phyloP scores from a whole-genome alignment of 1,140 invertebrate species.

The Rhopalosiphum maidis region DNA sequence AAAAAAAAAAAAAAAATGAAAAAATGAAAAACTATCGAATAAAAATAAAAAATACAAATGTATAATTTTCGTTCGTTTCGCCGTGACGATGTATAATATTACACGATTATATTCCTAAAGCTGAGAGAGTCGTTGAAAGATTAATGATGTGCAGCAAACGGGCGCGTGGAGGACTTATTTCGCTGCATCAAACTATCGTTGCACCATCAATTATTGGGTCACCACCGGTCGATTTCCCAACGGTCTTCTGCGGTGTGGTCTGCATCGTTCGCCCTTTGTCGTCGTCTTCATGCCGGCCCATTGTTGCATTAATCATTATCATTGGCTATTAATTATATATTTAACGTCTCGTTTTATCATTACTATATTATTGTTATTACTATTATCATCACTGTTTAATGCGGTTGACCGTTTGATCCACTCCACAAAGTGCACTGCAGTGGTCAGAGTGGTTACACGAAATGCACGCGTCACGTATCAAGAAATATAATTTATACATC shows the following conservation, averaged over 20 bases:
- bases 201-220: neutral
- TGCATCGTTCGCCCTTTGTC: neutral
- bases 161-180: neutral
- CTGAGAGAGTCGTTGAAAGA: neutral
- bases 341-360: neutral
- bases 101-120: neutral
- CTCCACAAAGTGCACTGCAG: neutral
- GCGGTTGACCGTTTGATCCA: neutral
- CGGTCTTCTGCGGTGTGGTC: neutral
- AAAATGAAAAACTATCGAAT: neutral
- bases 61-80: neutral
- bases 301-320: constrained; percentile 16
- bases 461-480: neutral
- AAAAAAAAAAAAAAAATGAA: neutral
- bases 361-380: neutral
- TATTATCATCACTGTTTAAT: neutral
- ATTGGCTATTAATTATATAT: constrained; percentile 15
- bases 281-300: neutral
- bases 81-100: neutral
- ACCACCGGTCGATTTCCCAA: neutral
- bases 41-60: neutral
- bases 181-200: neutral
- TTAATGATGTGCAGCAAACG: neutral
- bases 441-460: neutral
- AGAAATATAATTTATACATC: neutral